Evolutionary conservation across 2,888 invertebrate species (phyloP).

Genomic region (Mythimna ferrago): DNA sequence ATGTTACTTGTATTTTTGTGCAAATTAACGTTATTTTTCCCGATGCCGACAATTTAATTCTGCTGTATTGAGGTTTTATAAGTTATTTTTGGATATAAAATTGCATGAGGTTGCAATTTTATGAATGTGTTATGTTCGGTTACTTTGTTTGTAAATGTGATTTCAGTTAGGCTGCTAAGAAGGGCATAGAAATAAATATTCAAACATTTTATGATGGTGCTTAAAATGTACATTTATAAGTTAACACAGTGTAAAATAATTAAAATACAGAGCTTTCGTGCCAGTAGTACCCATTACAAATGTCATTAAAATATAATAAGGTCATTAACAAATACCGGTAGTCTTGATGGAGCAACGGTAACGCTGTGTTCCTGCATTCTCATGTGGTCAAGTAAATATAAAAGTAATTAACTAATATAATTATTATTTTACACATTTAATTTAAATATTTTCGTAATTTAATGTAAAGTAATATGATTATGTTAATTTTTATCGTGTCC

Average conservation of each 20-base stretch:
- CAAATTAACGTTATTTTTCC: conserved; percentile 55
- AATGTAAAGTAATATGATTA: conserved; percentile 60
- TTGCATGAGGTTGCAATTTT: conserved; percentile 17
- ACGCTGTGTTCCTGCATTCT: conserved; percentile 36
- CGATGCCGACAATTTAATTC: conserved; percentile 58
- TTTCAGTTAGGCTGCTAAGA: conserved; percentile 8
- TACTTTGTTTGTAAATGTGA: conserved; percentile 19
- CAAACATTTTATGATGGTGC: conserved; percentile 1
- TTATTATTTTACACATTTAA: conserved; percentile 49
- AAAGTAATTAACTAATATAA: conserved; percentile 51
- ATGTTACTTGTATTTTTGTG: conserved; percentile 58
- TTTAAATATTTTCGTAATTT: conserved; percentile 64
- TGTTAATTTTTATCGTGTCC: conserved; percentile 63
- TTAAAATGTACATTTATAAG: neutral
- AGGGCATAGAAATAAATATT: neutral
- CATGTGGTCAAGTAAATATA: conserved; percentile 41
- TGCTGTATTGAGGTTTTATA: conserved; percentile 44
- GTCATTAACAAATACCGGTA: conserved; percentile 53
- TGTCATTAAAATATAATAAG: conserved; percentile 30
- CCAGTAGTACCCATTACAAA: neutral
- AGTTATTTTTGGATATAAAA: conserved; percentile 43
- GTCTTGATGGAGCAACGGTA: conserved; percentile 49
- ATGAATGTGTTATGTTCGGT: conserved; percentile 25
- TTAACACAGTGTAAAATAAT: neutral
- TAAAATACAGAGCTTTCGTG: neutral